Evolutionary conservation across 1,140 invertebrate species (phyloP), one percentile per base, ranked within the genome.

Genomic region (Asobara japonica): DNA sequence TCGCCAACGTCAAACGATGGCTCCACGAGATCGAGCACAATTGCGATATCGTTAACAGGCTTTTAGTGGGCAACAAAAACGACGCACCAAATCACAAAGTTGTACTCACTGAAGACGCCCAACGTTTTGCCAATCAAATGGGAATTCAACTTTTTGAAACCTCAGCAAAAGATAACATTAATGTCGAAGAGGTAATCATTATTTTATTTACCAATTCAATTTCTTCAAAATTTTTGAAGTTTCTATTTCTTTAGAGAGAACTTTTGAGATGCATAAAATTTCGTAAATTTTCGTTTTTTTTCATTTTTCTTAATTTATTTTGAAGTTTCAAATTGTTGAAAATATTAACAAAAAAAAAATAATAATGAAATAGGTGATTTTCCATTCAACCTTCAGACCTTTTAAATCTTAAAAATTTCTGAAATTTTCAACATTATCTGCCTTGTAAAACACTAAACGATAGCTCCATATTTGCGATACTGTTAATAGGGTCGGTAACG

Each of bases 1-100:
- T 99, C 90, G 97, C 97, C 62, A 99, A 99, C 89, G 97, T 99
- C 0, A 98, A 99, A 85, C 89, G 98, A 84, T 97, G 95, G 95
- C 89, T 99, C 31, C 96, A 98, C 83, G 98, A 99, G 90, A 99
- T 99, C 78, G 97, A 99, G 83, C 96, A 98, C 84, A 99, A 99
- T 89, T 99, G 98, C 92, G 98, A 99, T 91, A 94, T 97, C 82
- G 98, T 99, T 68, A 98, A 98, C 90, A 97, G 96, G 92, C 97
- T 99, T 89, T 91, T 99, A 90, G 98, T 99, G 87, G 98, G 98
- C 62, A 99, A 99, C 88, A 99, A 99, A 90, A 97, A 98, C 89
- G 98, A 99, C 89, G 95, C 96, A 85, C 96, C 97, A 48, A 96
- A 97, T 80, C 90, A 95, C 75, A 98, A 99, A 90, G 97, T 99